These are phyloP conservation scores for Perca fluviatilis DNA, from an alignment of 2,113 vertebrate genomes.

Conservation along the genomic window DNA sequence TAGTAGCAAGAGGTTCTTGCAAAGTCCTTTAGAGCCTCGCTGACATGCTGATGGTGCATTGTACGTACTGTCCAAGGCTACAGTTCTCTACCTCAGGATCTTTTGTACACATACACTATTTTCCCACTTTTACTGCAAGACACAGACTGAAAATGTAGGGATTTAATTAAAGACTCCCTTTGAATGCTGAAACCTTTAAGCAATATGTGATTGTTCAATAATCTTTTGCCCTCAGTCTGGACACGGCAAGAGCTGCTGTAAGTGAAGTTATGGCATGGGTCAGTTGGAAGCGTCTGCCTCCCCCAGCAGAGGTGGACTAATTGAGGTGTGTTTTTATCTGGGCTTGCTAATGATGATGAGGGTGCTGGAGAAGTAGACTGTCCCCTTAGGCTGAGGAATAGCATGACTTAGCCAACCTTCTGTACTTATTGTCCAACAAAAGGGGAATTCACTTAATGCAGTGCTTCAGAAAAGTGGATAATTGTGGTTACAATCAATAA, in stretches of 20 bases:
- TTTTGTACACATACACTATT: background rate
- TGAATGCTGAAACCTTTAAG: constrained; percentile 18
- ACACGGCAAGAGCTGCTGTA: constrained; percentile 18
- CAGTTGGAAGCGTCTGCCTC: constrained; percentile 59
- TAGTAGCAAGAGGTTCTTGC: background rate
- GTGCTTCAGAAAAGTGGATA: constrained; percentile 87
- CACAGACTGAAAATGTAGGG: background rate
- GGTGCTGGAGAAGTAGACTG: constrained; percentile 76
- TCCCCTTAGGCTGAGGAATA: constrained; percentile 85
- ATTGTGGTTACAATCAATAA: constrained; percentile 87
- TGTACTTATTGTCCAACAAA: constrained; percentile 90
- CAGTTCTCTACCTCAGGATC: background rate
- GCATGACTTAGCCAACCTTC: constrained; percentile 82
- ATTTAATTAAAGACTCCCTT: constrained; percentile 22
- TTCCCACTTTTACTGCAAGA: constrained; percentile 6
- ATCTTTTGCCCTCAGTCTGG: constrained; percentile 34
- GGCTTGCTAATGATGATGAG: constrained; percentile 85
- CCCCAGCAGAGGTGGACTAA: constrained; percentile 78
- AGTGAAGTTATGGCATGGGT: constrained; percentile 53
- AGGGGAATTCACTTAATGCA: constrained; percentile 87
- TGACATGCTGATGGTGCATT: constrained; percentile 8
- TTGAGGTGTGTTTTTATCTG: constrained; percentile 82
- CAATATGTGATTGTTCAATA: constrained; percentile 8
- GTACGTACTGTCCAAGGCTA: background rate
- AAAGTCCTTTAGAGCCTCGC: background rate